phyloP scores from a whole-genome alignment of 2,113 vertebrate genomes.

The Podocnemis expansa region DNA sequence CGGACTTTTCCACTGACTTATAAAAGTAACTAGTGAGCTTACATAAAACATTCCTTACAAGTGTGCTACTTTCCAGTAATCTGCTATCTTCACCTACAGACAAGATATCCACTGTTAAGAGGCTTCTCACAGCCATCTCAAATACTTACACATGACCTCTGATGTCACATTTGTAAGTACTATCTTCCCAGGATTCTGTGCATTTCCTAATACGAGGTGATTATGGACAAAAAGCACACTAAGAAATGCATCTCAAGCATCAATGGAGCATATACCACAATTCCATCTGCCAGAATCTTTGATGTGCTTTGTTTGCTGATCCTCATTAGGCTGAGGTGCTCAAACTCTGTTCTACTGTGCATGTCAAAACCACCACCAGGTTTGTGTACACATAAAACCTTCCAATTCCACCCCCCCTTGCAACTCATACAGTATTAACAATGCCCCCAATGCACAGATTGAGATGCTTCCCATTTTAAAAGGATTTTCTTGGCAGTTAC shows the following conservation, averaged over 20 bases:
- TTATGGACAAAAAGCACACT: rapidly evolving
- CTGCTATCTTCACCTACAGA: rapidly evolving
- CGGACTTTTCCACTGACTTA: not conserved
- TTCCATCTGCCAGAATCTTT: not conserved
- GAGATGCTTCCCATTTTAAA: not conserved
- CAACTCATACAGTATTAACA: not conserved
- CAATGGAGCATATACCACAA: not conserved
- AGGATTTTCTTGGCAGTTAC: not conserved
- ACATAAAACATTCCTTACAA: rapidly evolving
- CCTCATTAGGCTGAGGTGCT: not conserved
- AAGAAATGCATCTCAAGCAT: not conserved
- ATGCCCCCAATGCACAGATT: not conserved
- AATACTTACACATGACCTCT: not conserved
- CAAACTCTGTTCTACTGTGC: not conserved
- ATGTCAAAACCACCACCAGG: rapidly evolving
- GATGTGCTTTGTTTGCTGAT: rapidly evolving
- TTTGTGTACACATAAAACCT: not conserved
- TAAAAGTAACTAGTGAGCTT: rapidly evolving
- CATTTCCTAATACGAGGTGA: not conserved
- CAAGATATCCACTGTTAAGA: not conserved
- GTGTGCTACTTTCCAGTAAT: not conserved
- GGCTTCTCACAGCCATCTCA: not conserved
- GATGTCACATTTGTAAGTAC: rapidly evolving
- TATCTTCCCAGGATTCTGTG: not conserved
- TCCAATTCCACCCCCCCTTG: not conserved